Evolutionary conservation across 2,797 vertebrate species (phyloP).

Genomic region (Pogonophryne albipinna): DNA sequence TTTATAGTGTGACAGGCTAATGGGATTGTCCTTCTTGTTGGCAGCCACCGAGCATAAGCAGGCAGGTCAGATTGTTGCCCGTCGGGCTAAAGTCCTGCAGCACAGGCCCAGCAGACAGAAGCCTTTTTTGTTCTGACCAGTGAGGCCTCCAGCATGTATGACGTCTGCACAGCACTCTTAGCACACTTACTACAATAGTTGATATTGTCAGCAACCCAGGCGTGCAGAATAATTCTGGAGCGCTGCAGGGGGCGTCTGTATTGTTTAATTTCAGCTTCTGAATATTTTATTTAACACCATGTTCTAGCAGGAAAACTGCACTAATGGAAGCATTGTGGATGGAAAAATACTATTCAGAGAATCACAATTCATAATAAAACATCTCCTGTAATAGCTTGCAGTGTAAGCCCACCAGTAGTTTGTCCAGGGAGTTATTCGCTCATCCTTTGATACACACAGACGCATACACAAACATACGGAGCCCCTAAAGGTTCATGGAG

Average conservation of each 20-base stretch:
- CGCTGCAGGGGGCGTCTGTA: conserved; percentile 24
- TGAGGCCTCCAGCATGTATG: conserved; percentile 42
- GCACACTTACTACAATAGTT: conserved; percentile 57
- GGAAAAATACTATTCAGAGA: neutral
- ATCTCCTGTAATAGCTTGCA: conserved; percentile 2
- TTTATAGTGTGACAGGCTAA: conserved; percentile 7
- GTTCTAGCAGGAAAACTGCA: neutral
- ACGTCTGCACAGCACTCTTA: conserved; percentile 45
- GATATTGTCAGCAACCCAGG: conserved; percentile 84
- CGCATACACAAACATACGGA: neutral
- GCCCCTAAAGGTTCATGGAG: too few relatives aligned
- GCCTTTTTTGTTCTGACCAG: conserved; percentile 59
- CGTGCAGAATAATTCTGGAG: conserved; percentile 71
- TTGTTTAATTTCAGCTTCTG: conserved; percentile 35
- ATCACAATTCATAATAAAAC: neutral
- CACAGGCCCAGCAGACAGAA: conserved; percentile 14
- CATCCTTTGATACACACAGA: conserved; percentile 1
- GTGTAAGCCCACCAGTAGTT: neutral
- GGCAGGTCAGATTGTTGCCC: conserved; percentile 29
- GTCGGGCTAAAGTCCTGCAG: conserved; percentile 25
- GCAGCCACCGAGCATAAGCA: conserved; percentile 15
- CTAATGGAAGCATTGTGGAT: neutral
- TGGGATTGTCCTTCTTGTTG: conserved; percentile 10
- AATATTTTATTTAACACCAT: neutral
- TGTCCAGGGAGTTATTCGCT: conserved; percentile 29